Conservation (phyloP, 2,888 invertebrate genomes). For the Xestia rhomboidea region DNA sequence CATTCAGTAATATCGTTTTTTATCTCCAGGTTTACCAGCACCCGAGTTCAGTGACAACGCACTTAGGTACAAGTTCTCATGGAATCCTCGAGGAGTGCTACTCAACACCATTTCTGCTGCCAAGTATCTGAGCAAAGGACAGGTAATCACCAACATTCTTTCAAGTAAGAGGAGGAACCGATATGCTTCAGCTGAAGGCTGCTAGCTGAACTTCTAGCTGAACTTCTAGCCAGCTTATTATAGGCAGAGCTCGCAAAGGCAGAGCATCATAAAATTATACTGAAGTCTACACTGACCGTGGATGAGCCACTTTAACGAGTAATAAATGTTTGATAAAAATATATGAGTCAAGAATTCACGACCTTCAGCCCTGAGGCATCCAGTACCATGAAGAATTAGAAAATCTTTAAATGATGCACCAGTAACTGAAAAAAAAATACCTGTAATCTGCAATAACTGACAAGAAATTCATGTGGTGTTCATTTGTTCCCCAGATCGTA, state of each 20-base stretch:
- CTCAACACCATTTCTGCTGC: constrained; percentile 97
- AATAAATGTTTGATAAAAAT: neutral
- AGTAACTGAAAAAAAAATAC: neutral
- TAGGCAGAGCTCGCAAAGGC: too few species aligned
- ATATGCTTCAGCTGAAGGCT: neutral
- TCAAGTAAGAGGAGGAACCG: neutral
- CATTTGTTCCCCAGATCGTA: constrained; percentile 91
- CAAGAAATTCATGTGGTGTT: neutral
- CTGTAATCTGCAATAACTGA: neutral
- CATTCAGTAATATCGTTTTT: neutral
- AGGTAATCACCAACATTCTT: constrained; percentile 86
- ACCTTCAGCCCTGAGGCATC: neutral
- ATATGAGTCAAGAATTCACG: neutral
- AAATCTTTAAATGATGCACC: neutral
- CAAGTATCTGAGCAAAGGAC: constrained; percentile 95
- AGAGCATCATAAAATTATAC: neutral
- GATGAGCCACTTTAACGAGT: neutral
- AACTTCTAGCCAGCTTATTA: too few species aligned
- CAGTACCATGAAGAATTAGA: neutral
- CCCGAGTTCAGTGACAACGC: constrained; percentile 98
- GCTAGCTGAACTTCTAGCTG: neutral
- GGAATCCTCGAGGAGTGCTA: constrained; percentile 98
- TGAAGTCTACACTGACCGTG: too few species aligned
- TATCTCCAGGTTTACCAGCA: constrained; percentile 94
- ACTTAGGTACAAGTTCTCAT: constrained; percentile 97